A percentile compares a stretch with the other conserved stretches of the same genome.
phyloP scores from a whole-genome alignment of 2,888 invertebrate species.

The Dione vanillae region DNA sequence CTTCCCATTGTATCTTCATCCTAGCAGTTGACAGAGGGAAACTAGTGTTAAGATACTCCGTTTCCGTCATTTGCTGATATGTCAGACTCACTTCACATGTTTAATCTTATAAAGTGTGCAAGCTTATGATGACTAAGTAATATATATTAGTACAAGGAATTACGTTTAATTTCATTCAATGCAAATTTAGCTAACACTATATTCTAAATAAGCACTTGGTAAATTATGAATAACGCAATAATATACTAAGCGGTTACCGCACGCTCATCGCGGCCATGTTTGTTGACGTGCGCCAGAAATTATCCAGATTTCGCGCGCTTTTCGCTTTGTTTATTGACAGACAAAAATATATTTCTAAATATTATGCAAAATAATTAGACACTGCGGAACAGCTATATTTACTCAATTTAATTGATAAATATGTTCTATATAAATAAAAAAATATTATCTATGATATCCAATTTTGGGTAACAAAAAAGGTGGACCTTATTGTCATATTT shows the following conservation, averaged over 20 bases:
- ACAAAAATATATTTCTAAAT: constrained; percentile 56
- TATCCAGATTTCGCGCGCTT: constrained; percentile 76
- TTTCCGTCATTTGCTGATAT: background rate
- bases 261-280: constrained; percentile 53
- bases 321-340: constrained; percentile 65
- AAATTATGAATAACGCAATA: constrained; percentile 48
- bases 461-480: background rate
- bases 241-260: constrained; percentile 58
- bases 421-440: too few relatives aligned
- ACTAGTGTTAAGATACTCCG: too few relatives aligned
- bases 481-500: background rate
- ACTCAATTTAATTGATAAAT: background rate
- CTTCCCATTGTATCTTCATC: too few relatives aligned
- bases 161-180: constrained; percentile 26
- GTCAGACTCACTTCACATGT: background rate
- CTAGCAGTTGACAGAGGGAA: too few relatives aligned
- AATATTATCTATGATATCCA: background rate
- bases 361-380: constrained; percentile 18
- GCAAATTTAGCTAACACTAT: constrained; percentile 17
- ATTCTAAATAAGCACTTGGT: constrained; percentile 28
- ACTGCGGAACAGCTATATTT: background rate
- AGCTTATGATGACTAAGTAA: background rate
- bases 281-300: constrained; percentile 67
- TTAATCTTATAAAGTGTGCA: background rate
- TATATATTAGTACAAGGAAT: constrained; percentile 7